phyloP scores from a whole-genome alignment of 2,888 invertebrate genomes.

The Pedicia rivosa region DNA sequence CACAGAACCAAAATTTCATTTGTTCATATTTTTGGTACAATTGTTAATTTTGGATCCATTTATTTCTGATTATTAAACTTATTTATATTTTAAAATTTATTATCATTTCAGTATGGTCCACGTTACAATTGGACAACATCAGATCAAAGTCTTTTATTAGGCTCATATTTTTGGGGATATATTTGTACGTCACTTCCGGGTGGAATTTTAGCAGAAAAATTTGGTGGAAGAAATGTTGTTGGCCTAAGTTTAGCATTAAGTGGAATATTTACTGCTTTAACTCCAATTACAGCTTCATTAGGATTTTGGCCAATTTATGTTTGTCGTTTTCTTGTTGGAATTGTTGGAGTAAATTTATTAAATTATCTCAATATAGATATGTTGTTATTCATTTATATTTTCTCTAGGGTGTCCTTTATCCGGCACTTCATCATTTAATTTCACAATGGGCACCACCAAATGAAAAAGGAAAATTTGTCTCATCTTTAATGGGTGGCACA shows the following conservation, averaged over 20 bases:
- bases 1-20: background rate
- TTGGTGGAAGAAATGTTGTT: constrained; percentile 43
- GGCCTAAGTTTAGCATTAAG: constrained; percentile 34
- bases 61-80: background rate
- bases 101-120: constrained; percentile 29
- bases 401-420: constrained; percentile 41
- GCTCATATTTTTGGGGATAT: constrained; percentile 55
- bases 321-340: constrained; percentile 41
- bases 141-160: constrained; percentile 46
- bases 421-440: constrained; percentile 45
- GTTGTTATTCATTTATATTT: background rate
- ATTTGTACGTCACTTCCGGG: constrained; percentile 46
- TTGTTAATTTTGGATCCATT: background rate
- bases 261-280: constrained; percentile 39
- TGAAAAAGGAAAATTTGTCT: constrained; percentile 58
- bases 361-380: background rate
- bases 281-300: constrained; percentile 40
- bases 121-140: constrained; percentile 40
- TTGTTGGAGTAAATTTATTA: constrained; percentile 39
- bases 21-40: background rate
- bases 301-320: constrained; percentile 39
- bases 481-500: constrained; percentile 55
- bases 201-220: constrained; percentile 47
- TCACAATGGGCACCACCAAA: constrained; percentile 58
- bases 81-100: constrained; percentile 3